phyloP scores from a whole-genome alignment of 2,888 invertebrate genomes.

The Uloborus plumipes region DNA sequence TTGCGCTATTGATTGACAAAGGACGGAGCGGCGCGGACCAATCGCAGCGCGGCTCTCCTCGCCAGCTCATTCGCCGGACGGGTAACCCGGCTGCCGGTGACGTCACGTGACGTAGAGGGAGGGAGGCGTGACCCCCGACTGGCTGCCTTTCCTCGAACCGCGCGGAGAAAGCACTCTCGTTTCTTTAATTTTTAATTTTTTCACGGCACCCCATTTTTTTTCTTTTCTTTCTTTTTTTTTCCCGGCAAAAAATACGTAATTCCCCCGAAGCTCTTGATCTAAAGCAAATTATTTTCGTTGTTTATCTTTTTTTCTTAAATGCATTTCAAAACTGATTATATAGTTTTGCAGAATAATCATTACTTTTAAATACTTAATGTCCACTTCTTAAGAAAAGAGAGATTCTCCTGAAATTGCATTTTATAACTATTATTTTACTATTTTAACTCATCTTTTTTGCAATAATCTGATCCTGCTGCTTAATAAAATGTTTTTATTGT shows the following conservation, averaged over 20 bases:
- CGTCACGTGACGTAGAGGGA: slow-evolving; percentile 17
- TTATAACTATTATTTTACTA: too few relatives aligned
- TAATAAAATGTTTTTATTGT: too few relatives aligned
- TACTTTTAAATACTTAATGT: too few relatives aligned
- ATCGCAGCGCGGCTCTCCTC: slow-evolving; percentile 3
- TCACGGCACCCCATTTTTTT: neutral
- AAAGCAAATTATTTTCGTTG: too few relatives aligned
- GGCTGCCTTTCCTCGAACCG: slow-evolving; percentile 11
- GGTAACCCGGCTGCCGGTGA: slow-evolving; percentile 17
- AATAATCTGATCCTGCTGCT: too few relatives aligned
- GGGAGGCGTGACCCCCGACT: slow-evolving; percentile 2
- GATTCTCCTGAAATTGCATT: too few relatives aligned
- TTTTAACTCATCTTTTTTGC: too few relatives aligned
- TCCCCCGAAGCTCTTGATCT: too few relatives aligned
- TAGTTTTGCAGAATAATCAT: too few relatives aligned
- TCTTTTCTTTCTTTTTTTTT: neutral
- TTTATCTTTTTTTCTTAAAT: too few relatives aligned
- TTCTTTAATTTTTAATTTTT: neutral
- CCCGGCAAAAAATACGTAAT: neutral
- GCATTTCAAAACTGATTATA: too few relatives aligned
- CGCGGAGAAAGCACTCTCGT: slow-evolving; percentile 15
- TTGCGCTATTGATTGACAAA: slow-evolving; percentile 46
- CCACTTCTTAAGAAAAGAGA: too few relatives aligned
- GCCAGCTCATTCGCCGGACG: slow-evolving; percentile 10
- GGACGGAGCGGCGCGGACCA: slow-evolving; percentile 14